These are phyloP conservation scores for Fundulus diaphanus DNA, from an alignment of 2,797 vertebrate genomes.

Conservation along the genomic window DNA sequence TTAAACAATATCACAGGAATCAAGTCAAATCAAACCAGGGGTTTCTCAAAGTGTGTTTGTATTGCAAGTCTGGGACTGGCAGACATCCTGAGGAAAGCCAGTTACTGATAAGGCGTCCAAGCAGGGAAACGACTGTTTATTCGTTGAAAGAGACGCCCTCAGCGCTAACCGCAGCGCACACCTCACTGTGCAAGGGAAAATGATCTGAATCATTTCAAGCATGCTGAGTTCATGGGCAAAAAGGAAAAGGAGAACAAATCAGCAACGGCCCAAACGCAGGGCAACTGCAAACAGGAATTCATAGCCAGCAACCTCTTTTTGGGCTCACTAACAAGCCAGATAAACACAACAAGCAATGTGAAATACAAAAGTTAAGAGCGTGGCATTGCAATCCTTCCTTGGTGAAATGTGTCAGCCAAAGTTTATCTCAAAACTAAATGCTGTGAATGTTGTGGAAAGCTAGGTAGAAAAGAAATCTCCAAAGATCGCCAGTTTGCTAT, in stretches of 20 bases:
- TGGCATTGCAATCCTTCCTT: background rate
- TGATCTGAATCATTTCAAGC: conserved; percentile 40
- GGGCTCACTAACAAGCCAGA: conserved; percentile 1
- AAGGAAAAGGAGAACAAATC: background rate
- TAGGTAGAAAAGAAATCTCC: background rate
- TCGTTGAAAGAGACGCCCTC: conserved; percentile 63
- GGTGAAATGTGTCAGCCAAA: background rate
- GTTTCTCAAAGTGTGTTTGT: conserved; percentile 52
- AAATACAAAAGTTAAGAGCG: background rate
- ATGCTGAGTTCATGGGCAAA: conserved; percentile 6
- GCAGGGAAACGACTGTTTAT: conserved; percentile 74
- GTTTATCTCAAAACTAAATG: background rate
- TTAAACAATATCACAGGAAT: too few species aligned
- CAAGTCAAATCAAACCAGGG: conserved; percentile 36
- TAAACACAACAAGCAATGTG: background rate
- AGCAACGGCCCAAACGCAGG: background rate
- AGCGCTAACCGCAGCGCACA: conserved; percentile 54
- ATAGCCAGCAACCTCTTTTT: conserved; percentile 4
- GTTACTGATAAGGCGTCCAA: conserved; percentile 77
- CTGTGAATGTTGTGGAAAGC: background rate
- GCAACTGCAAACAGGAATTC: conserved; percentile 16
- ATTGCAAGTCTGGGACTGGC: conserved; percentile 39
- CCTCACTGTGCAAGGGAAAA: conserved; percentile 62
- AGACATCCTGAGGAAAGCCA: conserved; percentile 83
- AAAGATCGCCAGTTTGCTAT: background rate